These are phyloP conservation scores for Sphaerophoria taeniata DNA, from an alignment of 2,888 invertebrate species.

Conservation along the genomic window DNA sequence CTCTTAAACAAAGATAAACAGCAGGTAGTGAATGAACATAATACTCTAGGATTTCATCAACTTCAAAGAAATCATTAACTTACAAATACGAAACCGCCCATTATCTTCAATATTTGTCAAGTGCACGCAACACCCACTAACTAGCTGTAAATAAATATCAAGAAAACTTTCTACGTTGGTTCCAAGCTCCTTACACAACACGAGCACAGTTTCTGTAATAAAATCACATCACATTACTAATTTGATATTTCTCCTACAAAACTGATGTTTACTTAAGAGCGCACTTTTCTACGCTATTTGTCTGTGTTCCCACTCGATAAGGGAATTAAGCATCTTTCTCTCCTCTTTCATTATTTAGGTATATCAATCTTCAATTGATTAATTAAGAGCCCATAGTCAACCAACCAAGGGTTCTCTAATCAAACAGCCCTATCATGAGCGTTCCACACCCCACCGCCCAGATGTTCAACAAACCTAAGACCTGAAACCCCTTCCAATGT, in stretches of 20 bases:
- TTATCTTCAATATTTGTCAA: neutral
- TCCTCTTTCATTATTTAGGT: neutral
- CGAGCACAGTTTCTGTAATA: neutral
- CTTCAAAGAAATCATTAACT: no score
- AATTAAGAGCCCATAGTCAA: conserved; percentile 38
- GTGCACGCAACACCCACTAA: neutral
- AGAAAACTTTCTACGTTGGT: neutral
- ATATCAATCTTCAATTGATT: conserved; percentile 54
- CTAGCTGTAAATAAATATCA: neutral
- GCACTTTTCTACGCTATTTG: conserved; percentile 9
- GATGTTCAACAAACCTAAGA: no score
- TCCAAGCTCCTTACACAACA: neutral
- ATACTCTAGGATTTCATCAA: no score
- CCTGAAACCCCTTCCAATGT: neutral
- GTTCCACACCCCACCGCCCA: neutral
- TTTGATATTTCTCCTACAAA: neutral
- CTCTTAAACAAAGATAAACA: no score
- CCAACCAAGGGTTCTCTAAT: no score
- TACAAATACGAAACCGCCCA: no score
- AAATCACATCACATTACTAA: neutral
- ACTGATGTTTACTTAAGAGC: neutral
- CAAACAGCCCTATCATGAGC: no score
- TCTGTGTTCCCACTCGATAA: conserved; percentile 15
- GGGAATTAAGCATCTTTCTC: neutral
- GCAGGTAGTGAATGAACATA: no score